These are phyloP conservation scores for Osmerus mordax DNA, from an alignment of 2,113 vertebrate species.

Conservation along the genomic window DNA sequence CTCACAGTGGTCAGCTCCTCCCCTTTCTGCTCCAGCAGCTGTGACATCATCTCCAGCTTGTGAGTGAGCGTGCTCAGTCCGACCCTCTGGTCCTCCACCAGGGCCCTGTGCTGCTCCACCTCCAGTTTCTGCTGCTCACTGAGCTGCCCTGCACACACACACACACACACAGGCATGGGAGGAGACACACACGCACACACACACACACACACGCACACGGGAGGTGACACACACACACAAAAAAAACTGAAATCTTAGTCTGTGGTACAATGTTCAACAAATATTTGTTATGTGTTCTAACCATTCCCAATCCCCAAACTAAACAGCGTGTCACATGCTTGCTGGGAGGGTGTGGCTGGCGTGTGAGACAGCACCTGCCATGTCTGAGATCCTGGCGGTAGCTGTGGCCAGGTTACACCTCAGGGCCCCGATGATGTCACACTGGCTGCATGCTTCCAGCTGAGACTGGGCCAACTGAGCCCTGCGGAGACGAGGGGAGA, in stretches of 20 bases:
- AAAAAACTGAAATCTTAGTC: too few relatives aligned
- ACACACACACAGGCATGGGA: neutral
- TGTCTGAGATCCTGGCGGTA: constrained; percentile 65
- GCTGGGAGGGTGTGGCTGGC: neutral
- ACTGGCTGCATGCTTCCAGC: constrained; percentile 56
- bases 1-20: constrained; percentile 53
- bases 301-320: neutral
- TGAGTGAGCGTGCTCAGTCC: constrained; percentile 64
- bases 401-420: constrained; percentile 56
- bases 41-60: constrained; percentile 51
- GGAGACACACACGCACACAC: neutral
- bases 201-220: neutral
- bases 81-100: constrained; percentile 54
- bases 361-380: constrained; percentile 66
- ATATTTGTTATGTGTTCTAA: neutral
- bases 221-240: neutral
- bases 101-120: constrained; percentile 63
- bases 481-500: constrained; percentile 34
- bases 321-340: neutral
- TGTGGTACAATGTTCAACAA: too few relatives aligned
- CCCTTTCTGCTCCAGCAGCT: constrained; percentile 66
- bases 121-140: constrained; percentile 75
- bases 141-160: constrained; percentile 67
- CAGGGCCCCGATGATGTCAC: constrained; percentile 58
- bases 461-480: constrained; percentile 54